Percentiles rank a stretch among this genome's conserved stretches.
Conservation (phyloP, 2,797 vertebrate genomes). For the Erpetoichthys calabaricus region DNA sequence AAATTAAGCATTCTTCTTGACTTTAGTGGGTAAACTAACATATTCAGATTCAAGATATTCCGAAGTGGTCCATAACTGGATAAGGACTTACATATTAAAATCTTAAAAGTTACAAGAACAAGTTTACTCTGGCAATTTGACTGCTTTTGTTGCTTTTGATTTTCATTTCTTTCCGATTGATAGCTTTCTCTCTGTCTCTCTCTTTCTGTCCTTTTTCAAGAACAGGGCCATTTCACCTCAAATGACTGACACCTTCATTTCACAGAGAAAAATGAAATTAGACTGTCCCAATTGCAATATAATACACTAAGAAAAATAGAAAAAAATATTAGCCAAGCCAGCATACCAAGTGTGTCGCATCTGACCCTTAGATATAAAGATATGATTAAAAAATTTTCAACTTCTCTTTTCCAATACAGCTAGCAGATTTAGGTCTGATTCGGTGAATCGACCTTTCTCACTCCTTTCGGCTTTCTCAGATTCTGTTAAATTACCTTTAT, state of each 20-base stretch:
- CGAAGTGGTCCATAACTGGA: too few species aligned
- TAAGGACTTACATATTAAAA: too few species aligned
- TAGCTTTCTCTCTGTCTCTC: background rate
- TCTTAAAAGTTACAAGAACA: too few species aligned
- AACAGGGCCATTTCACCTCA: slow-evolving; percentile 29
- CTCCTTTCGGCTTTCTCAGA: slow-evolving; percentile 31
- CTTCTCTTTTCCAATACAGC: slow-evolving; percentile 38
- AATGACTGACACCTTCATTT: slow-evolving; percentile 38
- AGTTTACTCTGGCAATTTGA: too few species aligned
- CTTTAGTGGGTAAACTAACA: too few species aligned
- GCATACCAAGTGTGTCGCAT: slow-evolving; percentile 30
- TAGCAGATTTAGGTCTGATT: slow-evolving; percentile 41
- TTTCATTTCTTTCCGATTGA: background rate
- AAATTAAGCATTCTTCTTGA: too few species aligned
- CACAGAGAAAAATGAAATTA: slow-evolving; percentile 37
- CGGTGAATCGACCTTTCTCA: slow-evolving; percentile 45
- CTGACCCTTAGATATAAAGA: slow-evolving; percentile 44
- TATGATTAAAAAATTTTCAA: slow-evolving; percentile 46
- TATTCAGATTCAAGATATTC: too few species aligned
- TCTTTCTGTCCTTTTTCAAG: slow-evolving; percentile 17
- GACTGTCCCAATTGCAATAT: slow-evolving; percentile 25
- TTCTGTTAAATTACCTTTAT: slow-evolving; percentile 48
- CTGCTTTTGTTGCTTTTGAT: background rate
- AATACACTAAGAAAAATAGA: slow-evolving; percentile 26
- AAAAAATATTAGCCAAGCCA: slow-evolving; percentile 34